These are phyloP conservation scores for Vulpes ferrilata DNA, from an alignment of 2,113 vertebrate genomes.

Conservation along the genomic window DNA sequence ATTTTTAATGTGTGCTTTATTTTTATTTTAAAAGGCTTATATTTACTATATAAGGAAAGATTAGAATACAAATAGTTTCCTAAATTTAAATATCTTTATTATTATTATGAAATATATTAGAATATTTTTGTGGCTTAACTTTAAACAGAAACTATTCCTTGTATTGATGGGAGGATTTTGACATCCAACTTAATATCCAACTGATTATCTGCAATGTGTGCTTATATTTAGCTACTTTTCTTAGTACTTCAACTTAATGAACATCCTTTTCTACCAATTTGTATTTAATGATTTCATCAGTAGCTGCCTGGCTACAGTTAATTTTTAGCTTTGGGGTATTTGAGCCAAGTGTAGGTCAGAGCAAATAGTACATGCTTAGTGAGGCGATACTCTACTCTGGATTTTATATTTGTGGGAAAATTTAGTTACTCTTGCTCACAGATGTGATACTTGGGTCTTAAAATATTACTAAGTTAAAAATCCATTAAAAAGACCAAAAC, in stretches of 20 bases:
- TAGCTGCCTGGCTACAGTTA: not conserved
- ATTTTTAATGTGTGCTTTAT: not conserved
- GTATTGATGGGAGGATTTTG: not conserved
- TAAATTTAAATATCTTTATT: not conserved
- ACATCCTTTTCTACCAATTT: not conserved
- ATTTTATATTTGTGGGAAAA: not conserved
- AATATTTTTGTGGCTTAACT: not conserved
- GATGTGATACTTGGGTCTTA: not conserved
- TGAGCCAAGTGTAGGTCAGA: not conserved
- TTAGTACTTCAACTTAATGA: not conserved
- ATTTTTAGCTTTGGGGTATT: not conserved
- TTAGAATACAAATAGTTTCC: not conserved
- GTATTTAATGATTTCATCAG: not conserved
- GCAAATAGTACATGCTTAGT: not conserved
- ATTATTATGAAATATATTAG: not conserved
- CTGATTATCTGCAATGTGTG: not conserved
- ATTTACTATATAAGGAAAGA: not conserved
- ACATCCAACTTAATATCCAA: not conserved
- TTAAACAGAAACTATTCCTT: not conserved
- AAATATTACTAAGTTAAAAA: not conserved
- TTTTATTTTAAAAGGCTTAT: not conserved
- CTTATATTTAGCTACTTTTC: not conserved
- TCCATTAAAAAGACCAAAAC: not conserved
- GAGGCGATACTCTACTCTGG: not conserved
- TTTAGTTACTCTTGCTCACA: not conserved